Percentiles rank a stretch among this genome's conserved stretches.
Conservation (phyloP, 2,797 vertebrate species). For the Girardinus metallicus region DNA sequence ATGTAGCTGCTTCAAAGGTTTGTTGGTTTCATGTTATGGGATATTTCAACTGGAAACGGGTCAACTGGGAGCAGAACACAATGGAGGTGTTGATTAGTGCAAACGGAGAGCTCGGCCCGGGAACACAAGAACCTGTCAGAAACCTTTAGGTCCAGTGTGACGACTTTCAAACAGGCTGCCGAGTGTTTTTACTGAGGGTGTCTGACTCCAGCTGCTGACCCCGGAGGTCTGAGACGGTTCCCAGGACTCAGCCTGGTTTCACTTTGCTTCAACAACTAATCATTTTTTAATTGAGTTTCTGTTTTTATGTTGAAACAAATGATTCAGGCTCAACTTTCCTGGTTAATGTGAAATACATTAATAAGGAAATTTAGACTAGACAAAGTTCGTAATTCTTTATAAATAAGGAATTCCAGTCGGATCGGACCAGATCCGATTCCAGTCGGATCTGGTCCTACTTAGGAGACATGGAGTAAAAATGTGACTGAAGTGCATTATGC, state of each 20-base stretch:
- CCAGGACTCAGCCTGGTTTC: not conserved
- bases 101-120: not conserved
- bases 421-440: too few species aligned
- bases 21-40: not conserved
- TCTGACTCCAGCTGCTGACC: constrained; percentile 1
- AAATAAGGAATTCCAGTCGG: not conserved
- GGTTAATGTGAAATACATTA: not conserved
- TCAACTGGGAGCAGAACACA: constrained; percentile 10
- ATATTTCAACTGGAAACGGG: constrained; percentile 1
- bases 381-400: not conserved
- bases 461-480: not conserved
- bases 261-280: not conserved
- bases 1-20: not conserved
- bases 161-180: not conserved
- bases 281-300: not conserved
- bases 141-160: constrained; percentile 1
- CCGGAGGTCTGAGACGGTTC: not conserved
- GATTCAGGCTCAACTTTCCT: not conserved
- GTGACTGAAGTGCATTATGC: not conserved
- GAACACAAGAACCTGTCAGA: constrained; percentile 14
- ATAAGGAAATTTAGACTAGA: not conserved
- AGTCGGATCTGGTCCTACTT: not conserved
- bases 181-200: not conserved
- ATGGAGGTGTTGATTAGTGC: constrained; percentile 6
- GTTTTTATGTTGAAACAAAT: not conserved